phyloP scores from a whole-genome alignment of 2,797 vertebrate genomes.

The Sebastes glaucus region DNA sequence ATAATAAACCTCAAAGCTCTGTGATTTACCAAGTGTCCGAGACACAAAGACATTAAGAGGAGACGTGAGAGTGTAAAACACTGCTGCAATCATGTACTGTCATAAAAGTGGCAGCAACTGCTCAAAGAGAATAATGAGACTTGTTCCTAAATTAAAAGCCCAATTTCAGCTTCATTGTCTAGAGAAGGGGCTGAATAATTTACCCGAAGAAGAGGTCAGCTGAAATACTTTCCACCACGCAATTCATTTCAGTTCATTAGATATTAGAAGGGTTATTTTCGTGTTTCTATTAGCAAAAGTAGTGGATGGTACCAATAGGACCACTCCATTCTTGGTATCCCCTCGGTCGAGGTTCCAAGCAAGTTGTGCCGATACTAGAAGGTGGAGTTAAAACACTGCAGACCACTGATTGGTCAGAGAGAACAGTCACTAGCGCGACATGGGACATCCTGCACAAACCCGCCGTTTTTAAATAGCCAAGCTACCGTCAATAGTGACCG shows the following conservation, averaged over 20 bases:
- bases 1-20: conserved; percentile 19
- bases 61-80: conserved; percentile 14
- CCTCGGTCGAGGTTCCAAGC: no score
- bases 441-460: no score
- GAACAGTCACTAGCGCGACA: no score
- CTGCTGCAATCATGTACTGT: background rate
- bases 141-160: conserved; percentile 5
- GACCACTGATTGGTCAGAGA: no score
- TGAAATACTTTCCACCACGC: background rate
- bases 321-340: no score
- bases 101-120: conserved; percentile 11
- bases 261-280: background rate
- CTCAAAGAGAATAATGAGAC: conserved; percentile 12
- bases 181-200: background rate
- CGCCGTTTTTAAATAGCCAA: no score
- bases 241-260: background rate
- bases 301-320: no score
- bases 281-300: background rate
- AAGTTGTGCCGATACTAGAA: no score
- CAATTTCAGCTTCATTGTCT: conserved; percentile 8
- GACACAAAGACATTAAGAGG: conserved; percentile 3
- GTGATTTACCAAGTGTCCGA: conserved; percentile 4
- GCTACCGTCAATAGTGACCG: no score
- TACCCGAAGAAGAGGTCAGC: background rate
- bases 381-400: no score